A percentile compares a stretch with the other conserved stretches of the same genome.
Evolutionary conservation across 1,140 invertebrate species (phyloP).

Genomic region (Lysiphlebus fabarum): DNA sequence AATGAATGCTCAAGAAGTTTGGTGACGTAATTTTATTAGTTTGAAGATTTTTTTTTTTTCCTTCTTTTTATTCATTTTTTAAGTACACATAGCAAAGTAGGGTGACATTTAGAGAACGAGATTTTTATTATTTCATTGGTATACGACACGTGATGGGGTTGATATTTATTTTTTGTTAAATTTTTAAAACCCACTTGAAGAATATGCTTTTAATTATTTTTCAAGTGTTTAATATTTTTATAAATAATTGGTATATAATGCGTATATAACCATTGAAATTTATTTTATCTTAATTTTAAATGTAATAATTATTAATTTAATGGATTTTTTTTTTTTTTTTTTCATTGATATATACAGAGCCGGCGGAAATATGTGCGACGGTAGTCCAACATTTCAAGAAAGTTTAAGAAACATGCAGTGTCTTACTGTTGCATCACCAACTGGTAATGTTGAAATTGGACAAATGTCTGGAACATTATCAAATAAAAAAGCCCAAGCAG

Average conservation of each 20-base stretch:
- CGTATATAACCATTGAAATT: background rate
- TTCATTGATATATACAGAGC: slow-evolving; percentile 40
- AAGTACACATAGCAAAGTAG: slow-evolving; percentile 16
- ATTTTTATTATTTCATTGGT: slow-evolving; percentile 1
- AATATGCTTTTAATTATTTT: background rate
- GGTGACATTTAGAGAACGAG: slow-evolving; percentile 44
- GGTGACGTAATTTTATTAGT: slow-evolving; percentile 47
- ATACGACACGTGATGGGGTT: background rate
- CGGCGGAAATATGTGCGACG: slow-evolving; percentile 56
- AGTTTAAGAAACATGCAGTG: slow-evolving; percentile 50
- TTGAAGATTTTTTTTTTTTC: slow-evolving; percentile 34
- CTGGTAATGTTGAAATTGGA: slow-evolving; percentile 42
- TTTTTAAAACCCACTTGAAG: background rate
- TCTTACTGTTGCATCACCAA: slow-evolving; percentile 46
- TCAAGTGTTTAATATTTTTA: background rate
- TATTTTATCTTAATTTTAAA: background rate
- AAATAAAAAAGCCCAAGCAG: slow-evolving; percentile 51
- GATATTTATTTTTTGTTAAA: background rate
- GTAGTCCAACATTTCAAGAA: slow-evolving; percentile 45
- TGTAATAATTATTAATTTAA: background rate
- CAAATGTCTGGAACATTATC: slow-evolving; percentile 45
- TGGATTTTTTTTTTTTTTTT: slow-evolving; percentile 7
- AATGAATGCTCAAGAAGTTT: slow-evolving; percentile 45
- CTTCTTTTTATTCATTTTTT: slow-evolving; percentile 21
- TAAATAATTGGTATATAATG: background rate